These are phyloP conservation scores for Microdon myrmicae DNA, from an alignment of 2,888 invertebrate genomes.

Conservation along the genomic window DNA sequence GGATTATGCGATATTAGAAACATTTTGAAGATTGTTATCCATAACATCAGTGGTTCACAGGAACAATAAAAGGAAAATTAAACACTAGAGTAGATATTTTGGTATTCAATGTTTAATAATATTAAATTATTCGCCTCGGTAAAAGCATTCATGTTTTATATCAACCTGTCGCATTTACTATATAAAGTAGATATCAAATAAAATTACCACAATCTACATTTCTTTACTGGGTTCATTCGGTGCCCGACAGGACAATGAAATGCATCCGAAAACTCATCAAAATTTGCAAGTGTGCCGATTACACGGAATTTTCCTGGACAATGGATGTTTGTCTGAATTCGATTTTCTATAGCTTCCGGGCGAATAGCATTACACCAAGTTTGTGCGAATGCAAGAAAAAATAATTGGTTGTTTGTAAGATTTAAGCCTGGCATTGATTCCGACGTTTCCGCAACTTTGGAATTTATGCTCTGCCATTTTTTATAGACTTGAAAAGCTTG, in stretches of 20 bases:
- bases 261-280: conserved; percentile 40
- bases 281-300: conserved; percentile 47
- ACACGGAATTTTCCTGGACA: conserved; percentile 53
- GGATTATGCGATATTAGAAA: too few species aligned
- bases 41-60: too few species aligned
- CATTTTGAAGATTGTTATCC: too few species aligned
- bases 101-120: too few species aligned
- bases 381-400: conserved; percentile 54
- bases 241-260: conserved; percentile 44
- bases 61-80: too few species aligned
- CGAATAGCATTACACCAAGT: conserved; percentile 52
- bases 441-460: conserved; percentile 24
- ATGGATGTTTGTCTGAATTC: conserved; percentile 45
- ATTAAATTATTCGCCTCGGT: too few species aligned
- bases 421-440: conserved; percentile 49
- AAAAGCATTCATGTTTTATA: too few species aligned
- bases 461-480: conserved; percentile 48
- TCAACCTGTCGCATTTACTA: too few species aligned
- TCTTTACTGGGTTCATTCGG: conserved; percentile 33
- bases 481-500: conserved; percentile 52
- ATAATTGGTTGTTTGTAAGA: conserved; percentile 50
- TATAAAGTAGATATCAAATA: too few species aligned
- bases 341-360: conserved; percentile 43
- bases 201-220: conserved; percentile 40
- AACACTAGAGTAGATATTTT: too few species aligned